Percentiles rank a stretch among this genome's conserved stretches.
Conservation (phyloP, 2,888 invertebrate species). For the Protophormia terraenovae region DNA sequence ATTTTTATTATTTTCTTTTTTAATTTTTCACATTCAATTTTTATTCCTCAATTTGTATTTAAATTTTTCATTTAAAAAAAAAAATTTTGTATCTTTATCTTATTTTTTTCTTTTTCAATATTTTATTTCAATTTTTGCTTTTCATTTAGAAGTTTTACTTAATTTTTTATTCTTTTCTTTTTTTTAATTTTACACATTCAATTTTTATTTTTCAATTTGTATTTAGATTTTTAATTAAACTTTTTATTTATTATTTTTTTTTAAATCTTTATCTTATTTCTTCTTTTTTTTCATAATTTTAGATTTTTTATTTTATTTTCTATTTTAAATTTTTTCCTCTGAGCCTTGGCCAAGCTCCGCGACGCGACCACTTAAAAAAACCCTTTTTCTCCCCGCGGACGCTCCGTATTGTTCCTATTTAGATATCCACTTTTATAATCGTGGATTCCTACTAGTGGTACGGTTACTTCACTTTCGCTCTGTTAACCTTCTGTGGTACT, state of each 20-base stretch:
- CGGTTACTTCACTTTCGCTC: background rate
- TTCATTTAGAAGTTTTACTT: background rate
- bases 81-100: too few species aligned
- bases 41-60: too few species aligned
- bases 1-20: too few species aligned
- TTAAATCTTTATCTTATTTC: background rate
- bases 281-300: too few species aligned
- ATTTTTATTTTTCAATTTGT: background rate
- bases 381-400: background rate
- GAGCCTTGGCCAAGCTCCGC: too few species aligned
- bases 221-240: background rate
- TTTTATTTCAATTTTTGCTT: too few species aligned
- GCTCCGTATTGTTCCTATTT: background rate
- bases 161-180: background rate
- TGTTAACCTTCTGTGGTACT: background rate
- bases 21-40: too few species aligned
- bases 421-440: too few species aligned
- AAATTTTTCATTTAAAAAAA: too few species aligned
- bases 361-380: background rate
- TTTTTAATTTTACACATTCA: background rate
- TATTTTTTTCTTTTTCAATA: too few species aligned
- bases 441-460: background rate
- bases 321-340: too few species aligned
- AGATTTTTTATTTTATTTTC: too few species aligned
- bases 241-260: background rate